phyloP scores from a whole-genome alignment of 2,113 vertebrate genomes.

The Myanophis thanlyinensis region DNA sequence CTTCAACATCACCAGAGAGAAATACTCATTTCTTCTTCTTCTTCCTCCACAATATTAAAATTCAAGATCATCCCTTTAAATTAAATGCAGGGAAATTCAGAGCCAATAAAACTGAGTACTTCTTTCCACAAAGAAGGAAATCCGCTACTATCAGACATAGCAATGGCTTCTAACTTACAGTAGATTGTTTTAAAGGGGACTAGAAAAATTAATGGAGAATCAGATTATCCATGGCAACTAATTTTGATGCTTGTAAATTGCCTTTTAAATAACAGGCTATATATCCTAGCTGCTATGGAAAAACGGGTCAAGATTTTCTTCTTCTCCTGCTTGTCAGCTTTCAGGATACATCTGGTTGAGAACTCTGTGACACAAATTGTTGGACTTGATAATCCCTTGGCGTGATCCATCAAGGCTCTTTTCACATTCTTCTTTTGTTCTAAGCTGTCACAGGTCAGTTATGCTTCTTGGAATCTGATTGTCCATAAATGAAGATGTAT shows the following conservation, averaged over 20 bases:
- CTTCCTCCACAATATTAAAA: neutral
- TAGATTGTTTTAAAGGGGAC: neutral
- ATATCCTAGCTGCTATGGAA: neutral
- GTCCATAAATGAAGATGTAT: neutral
- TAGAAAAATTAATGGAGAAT: neutral
- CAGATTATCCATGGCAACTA: neutral
- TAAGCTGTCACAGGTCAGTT: neutral
- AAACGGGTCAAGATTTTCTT: neutral
- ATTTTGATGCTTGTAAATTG: neutral
- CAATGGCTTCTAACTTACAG: neutral
- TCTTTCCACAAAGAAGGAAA: neutral
- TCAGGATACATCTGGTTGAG: neutral
- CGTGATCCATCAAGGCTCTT: neutral
- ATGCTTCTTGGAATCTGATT: neutral
- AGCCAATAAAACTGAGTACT: neutral
- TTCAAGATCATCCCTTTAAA: neutral
- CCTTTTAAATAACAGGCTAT: neutral
- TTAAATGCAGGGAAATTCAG: neutral
- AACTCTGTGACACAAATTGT: neutral
- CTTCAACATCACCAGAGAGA: neutral
- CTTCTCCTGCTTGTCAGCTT: neutral
- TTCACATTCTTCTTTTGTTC: neutral
- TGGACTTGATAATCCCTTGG: neutral
- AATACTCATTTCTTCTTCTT: neutral
- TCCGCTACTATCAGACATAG: neutral